Conservation (phyloP, 2,888 invertebrate species). For the Hyles lineata region DNA sequence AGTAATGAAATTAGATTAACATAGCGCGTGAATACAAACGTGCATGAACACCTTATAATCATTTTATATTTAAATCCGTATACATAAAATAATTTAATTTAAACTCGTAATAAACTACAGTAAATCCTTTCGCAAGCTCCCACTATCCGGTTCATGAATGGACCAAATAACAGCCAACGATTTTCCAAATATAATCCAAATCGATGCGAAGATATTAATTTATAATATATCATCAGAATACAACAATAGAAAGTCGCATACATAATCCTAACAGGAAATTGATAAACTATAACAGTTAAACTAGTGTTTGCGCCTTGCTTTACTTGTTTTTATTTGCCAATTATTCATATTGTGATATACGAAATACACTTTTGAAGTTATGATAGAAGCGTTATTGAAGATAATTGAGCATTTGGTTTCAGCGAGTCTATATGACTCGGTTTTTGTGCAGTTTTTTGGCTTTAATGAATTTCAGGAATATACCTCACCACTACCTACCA, state of each 20-base stretch:
- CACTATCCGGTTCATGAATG: not conserved
- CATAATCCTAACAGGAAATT: conserved; percentile 50
- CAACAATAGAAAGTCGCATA: conserved; percentile 59
- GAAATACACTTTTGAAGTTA: too few relatives aligned
- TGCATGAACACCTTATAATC: too few relatives aligned
- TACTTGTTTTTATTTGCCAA: not conserved
- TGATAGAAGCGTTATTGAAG: too few relatives aligned
- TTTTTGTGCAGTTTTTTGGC: too few relatives aligned
- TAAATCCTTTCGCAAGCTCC: not conserved
- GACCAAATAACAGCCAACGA: not conserved
- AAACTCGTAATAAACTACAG: not conserved
- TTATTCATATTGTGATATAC: not conserved
- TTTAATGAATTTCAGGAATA: too few relatives aligned
- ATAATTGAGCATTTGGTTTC: too few relatives aligned
- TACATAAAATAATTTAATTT: not conserved
- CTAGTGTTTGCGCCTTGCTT: not conserved
- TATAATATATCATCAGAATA: conserved; percentile 35
- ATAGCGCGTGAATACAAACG: too few relatives aligned
- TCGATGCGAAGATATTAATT: not conserved
- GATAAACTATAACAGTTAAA: conserved; percentile 5
- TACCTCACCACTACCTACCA: too few relatives aligned
- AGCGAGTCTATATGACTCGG: too few relatives aligned
- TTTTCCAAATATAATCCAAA: not conserved
- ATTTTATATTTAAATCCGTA: too few relatives aligned
- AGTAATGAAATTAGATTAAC: too few relatives aligned